Conservation (phyloP, 2,797 vertebrate genomes). For the Sarcophilus harrisii region DNA sequence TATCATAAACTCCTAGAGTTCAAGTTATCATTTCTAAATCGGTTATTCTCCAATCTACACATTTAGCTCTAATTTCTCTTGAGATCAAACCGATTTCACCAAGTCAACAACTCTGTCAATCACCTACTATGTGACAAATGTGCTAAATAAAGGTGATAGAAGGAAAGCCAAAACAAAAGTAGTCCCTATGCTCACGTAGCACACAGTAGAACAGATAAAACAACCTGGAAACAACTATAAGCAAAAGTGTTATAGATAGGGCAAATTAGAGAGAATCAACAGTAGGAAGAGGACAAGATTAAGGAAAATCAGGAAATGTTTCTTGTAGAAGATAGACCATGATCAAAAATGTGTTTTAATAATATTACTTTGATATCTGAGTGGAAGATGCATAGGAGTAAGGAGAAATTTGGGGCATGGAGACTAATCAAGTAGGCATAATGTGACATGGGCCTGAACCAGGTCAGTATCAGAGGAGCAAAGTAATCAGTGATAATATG, state of each 20-base stretch:
- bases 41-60: too few species aligned
- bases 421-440: not conserved
- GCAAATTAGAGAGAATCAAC: not conserved
- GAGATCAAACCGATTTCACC: not conserved
- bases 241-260: not conserved
- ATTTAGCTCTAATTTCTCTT: not conserved
- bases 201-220: not conserved
- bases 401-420: not conserved
- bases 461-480: not conserved
- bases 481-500: not conserved
- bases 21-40: not conserved
- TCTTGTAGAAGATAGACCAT: not conserved
- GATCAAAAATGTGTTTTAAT: not conserved
- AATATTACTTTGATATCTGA: not conserved
- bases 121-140: not conserved
- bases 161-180: not conserved
- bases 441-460: not conserved
- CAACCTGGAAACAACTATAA: not conserved
- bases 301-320: not conserved
- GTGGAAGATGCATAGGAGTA: not conserved
- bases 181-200: not conserved
- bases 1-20: not conserved
- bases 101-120: not conserved
- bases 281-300: not conserved
- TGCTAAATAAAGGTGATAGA: not conserved